Evolutionary conservation across 2,797 vertebrate species (phyloP), one percentile per base, ranked within the genome.

Genomic region (Lacerta viridis): DNA sequence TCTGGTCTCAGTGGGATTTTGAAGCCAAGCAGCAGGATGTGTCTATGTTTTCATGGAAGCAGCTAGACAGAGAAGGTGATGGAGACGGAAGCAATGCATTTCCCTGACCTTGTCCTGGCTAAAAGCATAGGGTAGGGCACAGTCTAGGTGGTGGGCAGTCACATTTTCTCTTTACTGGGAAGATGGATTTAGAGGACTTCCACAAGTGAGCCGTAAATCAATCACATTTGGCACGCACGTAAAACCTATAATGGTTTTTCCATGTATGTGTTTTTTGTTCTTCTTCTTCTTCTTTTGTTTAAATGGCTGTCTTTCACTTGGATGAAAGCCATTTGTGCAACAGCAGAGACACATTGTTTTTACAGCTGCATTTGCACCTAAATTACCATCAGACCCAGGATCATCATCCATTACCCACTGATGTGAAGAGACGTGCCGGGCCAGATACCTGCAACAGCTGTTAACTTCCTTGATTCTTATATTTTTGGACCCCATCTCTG

Each of bases 1-100:
- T 0, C 0, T 74, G 39, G 25, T 46, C 46, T 66, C 79, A 0
- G 0, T 0, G 64, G 80, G 69, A 36, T 82, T 0, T 3, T 66
- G 1, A 2, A 84, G 64, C 64, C 84, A 90, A 76, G 79, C 2
- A 79, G 33, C 0, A 1, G 23, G 41, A 25, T 87, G 64, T 15
- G 69, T 3, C 2, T 4, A 13, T 39, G 3, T 15, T 11, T 29
- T 23, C 9, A 2, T 36, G 50, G 79, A 29, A 59, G 64, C 77
- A 69, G 85, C 33, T 87, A 69, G 39, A 36, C 46, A 6, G 36
- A 71, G 88, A 86, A 66, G 79, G 17, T 15, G 69, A 55, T 25
- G 4, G 69, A 23, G 41, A 36, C 3, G 55, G n/a, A 17, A n/a
- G 13, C 23, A 29, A 50, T 13, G n/a, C 2, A 1, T 89, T 88